These are phyloP conservation scores for Cacatua alba DNA, from an alignment of 2,113 vertebrate species.

Conservation along the genomic window DNA sequence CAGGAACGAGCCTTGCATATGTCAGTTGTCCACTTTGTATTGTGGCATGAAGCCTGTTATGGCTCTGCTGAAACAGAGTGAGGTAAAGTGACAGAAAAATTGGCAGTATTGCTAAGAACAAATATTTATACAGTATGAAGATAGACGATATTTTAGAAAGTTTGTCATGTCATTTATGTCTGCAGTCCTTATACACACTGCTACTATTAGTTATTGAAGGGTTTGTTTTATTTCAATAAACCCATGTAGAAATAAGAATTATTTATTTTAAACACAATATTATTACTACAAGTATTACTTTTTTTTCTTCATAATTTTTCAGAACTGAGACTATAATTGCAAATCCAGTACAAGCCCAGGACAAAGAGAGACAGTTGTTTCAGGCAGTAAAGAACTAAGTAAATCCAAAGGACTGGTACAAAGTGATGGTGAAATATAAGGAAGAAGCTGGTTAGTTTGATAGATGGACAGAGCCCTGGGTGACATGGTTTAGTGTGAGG, in stretches of 20 bases:
- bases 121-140: not conserved
- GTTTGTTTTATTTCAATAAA: not conserved
- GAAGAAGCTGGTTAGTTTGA: not conserved
- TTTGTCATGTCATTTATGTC: not conserved
- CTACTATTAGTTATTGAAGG: not conserved
- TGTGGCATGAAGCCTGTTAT: not conserved
- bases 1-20: not conserved
- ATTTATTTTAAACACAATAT: not conserved
- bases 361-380: not conserved
- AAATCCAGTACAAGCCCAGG: not conserved
- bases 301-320: not conserved
- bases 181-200: not conserved
- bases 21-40: not conserved
- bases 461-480: not conserved
- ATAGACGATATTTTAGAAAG: not conserved
- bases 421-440: not conserved
- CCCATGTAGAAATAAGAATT: not conserved
- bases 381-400: not conserved
- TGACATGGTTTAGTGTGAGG: no score
- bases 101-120: not conserved
- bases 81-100: not conserved
- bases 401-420: not conserved
- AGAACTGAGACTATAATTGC: not conserved
- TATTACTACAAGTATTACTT: not conserved
- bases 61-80: not conserved